Conservation (phyloP, 1,140 invertebrate genomes). For the Conopomorpha cramerella region DNA sequence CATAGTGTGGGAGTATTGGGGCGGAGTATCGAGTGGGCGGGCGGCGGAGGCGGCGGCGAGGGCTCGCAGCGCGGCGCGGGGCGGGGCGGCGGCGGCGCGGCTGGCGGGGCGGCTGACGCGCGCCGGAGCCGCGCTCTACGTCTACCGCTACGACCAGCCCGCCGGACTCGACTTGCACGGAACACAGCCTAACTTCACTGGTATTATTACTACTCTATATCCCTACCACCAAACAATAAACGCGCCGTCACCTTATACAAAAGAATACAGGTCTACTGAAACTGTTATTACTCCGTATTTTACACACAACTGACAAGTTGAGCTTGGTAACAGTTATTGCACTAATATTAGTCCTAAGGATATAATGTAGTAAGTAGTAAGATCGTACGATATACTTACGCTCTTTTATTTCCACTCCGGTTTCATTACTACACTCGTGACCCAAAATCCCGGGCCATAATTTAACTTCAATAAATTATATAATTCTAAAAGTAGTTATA, state of each 20-base stretch:
- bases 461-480: too few relatives aligned
- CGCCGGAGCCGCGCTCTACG: constrained; percentile 32
- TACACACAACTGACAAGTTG: too few relatives aligned
- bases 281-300: not conserved
- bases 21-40: constrained; percentile 16
- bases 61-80: constrained; percentile 44
- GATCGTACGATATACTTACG: too few relatives aligned
- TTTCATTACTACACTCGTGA: too few relatives aligned
- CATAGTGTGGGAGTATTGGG: constrained; percentile 40
- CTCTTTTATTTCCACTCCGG: too few relatives aligned
- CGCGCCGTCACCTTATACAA: not conserved
- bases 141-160: constrained; percentile 40
- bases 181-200: constrained; percentile 41
- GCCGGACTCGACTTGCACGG: constrained; percentile 47
- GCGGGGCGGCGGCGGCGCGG: constrained; percentile 45
- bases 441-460: too few relatives aligned
- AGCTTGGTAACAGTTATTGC: not conserved
- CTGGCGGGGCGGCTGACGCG: constrained; percentile 40
- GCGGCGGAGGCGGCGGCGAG: constrained; percentile 36
- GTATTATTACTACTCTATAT: constrained; percentile 9
- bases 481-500: too few relatives aligned
- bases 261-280: not conserved
- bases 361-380: too few relatives aligned
- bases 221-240: not conserved
- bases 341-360: not conserved